Percentiles rank a stretch among this genome's conserved stretches.
Conservation (phyloP, 2,113 vertebrate species). For the Cyphomyrus discorhynchus region DNA sequence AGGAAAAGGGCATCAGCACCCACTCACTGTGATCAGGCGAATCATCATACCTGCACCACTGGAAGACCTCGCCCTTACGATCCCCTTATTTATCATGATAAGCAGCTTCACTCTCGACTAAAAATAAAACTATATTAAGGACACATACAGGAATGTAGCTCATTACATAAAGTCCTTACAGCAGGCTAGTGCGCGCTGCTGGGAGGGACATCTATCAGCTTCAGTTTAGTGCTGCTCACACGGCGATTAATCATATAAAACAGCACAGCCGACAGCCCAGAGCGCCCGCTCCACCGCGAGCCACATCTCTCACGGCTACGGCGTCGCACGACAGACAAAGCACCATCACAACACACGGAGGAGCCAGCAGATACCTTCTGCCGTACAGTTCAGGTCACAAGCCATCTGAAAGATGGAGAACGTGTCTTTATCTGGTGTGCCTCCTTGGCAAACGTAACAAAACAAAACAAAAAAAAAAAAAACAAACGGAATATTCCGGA, state of each 20-base stretch:
- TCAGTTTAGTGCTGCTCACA: not conserved
- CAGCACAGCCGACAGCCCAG: not conserved
- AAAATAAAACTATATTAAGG: conserved; percentile 28
- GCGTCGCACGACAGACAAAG: conserved; percentile 43
- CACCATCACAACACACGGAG: conserved; percentile 76
- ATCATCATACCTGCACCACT: conserved; percentile 2
- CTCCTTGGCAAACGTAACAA: conserved; percentile 83
- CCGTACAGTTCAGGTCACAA: conserved; percentile 98
- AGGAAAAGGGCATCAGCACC: conserved; percentile 43
- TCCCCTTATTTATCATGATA: conserved; percentile 7
- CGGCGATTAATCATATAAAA: not conserved
- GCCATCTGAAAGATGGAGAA: conserved; percentile 98
- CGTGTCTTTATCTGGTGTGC: conserved; percentile 82
- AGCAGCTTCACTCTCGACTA: conserved; percentile 33
- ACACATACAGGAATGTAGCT: not conserved
- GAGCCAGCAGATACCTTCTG: conserved; percentile 98
- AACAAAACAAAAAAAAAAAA: conserved; percentile 35
- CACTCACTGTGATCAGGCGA: not conserved
- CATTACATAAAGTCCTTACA: not conserved
- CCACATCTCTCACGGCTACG: not conserved
- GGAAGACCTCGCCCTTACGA: not conserved
- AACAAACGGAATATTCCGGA: conserved; percentile 57
- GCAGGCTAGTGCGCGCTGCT: not conserved
- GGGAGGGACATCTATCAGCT: not conserved
- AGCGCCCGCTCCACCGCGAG: not conserved